Evolutionary conservation across 1,140 invertebrate genomes (phyloP).

Genomic region (Phymorhynchus buccinoides): DNA sequence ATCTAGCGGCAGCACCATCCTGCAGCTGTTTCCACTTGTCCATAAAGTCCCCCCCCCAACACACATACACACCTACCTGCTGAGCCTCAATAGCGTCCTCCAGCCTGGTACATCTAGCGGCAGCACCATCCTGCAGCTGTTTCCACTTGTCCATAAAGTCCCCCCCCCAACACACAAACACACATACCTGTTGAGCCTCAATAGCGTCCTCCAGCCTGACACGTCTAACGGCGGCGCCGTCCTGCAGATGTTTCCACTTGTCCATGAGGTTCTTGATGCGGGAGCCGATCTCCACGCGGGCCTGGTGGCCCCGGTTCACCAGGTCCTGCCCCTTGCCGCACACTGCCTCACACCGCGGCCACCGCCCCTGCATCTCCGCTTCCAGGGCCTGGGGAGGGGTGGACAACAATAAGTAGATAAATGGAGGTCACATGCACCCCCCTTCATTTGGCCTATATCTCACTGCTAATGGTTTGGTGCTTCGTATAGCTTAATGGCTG

Average conservation of each 20-base stretch:
- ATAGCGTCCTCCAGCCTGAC: conserved; percentile 93
- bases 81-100: conserved; percentile 96
- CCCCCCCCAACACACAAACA: background rate
- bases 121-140: conserved; percentile 86
- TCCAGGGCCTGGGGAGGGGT: conserved; percentile 81
- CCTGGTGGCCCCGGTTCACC: conserved; percentile 86
- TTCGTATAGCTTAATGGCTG: too few species aligned
- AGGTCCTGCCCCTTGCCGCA: conserved; percentile 83
- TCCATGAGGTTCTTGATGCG: conserved; percentile 86
- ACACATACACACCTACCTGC: conserved; percentile 76
- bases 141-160: conserved; percentile 88
- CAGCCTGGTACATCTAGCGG: conserved; percentile 87
- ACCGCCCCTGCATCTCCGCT: conserved; percentile 91
- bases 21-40: conserved; percentile 78
- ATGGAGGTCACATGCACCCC: background rate
- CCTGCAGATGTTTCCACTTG: conserved; percentile 89
- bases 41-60: background rate
- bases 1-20: conserved; percentile 85
- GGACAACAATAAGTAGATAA: background rate
- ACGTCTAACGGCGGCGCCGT: conserved; percentile 86
- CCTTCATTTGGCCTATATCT: too few species aligned
- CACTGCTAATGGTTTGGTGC: too few species aligned
- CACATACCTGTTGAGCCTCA: conserved; percentile 87
- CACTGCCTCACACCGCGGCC: conserved; percentile 85
- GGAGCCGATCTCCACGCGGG: conserved; percentile 77